Percentiles rank a stretch among this genome's conserved stretches.
phyloP scores from a whole-genome alignment of 2,797 vertebrate species.

The Ispidina picta region DNA sequence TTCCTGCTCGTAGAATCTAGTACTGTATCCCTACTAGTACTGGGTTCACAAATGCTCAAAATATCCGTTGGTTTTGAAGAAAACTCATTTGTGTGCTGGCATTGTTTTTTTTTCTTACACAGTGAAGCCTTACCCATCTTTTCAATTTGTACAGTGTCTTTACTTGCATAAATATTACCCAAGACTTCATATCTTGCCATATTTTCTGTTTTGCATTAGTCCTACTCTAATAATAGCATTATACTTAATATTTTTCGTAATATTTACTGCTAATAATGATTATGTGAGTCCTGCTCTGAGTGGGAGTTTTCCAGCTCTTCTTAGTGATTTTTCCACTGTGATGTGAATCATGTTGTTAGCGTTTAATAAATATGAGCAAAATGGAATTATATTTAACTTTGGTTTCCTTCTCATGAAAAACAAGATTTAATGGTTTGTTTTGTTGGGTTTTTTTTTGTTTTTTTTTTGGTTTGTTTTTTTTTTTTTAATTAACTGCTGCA shows the following conservation, averaged over 20 bases:
- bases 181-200: not conserved
- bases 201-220: not conserved
- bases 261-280: slow-evolving; percentile 25
- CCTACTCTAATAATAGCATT: not conserved
- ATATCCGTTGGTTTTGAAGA: not conserved
- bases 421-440: not conserved
- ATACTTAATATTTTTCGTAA: not conserved
- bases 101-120: not conserved
- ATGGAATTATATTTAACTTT: not conserved
- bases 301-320: slow-evolving; percentile 10
- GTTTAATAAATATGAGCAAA: slow-evolving; percentile 4
- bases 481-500: not conserved
- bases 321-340: not conserved
- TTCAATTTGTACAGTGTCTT: not conserved
- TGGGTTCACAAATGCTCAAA: not conserved
- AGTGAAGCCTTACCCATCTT: not conserved
- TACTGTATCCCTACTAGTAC: not conserved
- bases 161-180: not conserved
- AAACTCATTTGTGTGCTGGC: not conserved
- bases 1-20: not conserved
- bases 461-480: not conserved
- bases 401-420: not conserved
- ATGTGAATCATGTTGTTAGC: not conserved
- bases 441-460: no score
- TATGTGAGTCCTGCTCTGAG: not conserved